Conservation (phyloP, 2,113 vertebrate genomes). For the Illadopsis cleaveri region DNA sequence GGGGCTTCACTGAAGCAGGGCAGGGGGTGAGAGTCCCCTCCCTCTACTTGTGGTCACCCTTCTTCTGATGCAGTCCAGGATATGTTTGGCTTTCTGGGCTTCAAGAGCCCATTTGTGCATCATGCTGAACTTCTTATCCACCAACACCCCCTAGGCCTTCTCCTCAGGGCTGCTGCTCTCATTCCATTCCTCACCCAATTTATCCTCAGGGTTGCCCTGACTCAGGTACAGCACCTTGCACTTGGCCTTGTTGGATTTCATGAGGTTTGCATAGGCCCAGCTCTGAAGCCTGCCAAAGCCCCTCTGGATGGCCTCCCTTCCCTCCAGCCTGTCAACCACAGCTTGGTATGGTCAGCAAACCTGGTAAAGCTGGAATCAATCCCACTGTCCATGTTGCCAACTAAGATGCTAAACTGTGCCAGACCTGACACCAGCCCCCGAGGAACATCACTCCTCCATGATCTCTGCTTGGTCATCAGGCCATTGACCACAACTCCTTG, state of each 20-base stretch:
- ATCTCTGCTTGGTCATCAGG: background rate
- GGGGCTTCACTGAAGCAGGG: background rate
- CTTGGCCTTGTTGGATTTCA: background rate
- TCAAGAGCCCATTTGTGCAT: background rate
- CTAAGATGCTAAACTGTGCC: rapidly evolving
- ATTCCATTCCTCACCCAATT: background rate
- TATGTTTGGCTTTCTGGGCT: background rate
- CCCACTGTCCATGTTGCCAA: background rate
- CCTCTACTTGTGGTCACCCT: too few species aligned
- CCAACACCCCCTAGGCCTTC: background rate
- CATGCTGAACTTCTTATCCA: background rate
- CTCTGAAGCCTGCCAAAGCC: background rate
- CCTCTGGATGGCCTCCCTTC: background rate
- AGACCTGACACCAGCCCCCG: rapidly evolving
- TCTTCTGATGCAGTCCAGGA: background rate
- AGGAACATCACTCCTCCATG: background rate
- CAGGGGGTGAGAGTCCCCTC: background rate
- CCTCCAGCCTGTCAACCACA: background rate
- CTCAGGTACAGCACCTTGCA: background rate
- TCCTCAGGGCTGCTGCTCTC: background rate
- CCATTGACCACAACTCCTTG: background rate
- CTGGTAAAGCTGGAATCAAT: background rate
- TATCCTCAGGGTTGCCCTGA: background rate
- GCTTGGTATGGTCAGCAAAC: background rate
- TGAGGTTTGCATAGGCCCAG: background rate